phyloP scores from a whole-genome alignment of 2,113 vertebrate species.

The Aphelocoma coerulescens region DNA sequence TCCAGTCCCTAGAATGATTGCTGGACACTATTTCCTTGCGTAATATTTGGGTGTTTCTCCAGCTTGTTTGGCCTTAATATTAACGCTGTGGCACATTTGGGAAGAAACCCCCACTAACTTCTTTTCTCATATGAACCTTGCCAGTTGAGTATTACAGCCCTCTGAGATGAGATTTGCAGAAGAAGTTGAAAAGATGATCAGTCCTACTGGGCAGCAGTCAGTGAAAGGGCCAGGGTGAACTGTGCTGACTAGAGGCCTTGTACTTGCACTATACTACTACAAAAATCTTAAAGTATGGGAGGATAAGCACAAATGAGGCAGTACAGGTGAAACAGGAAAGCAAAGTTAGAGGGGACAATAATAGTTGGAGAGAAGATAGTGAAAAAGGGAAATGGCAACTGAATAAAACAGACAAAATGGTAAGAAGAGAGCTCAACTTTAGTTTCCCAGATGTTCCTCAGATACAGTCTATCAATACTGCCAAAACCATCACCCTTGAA shows the following conservation, averaged over 20 bases:
- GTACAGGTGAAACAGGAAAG: neutral
- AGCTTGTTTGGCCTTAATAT: neutral
- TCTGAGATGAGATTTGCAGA: neutral
- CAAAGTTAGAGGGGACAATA: neutral
- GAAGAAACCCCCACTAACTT: neutral
- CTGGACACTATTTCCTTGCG: neutral
- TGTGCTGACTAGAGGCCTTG: neutral
- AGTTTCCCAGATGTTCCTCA: neutral
- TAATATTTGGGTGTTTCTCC: neutral
- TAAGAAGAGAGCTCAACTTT: neutral
- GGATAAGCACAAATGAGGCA: neutral
- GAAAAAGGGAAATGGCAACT: neutral
- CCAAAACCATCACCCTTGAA: neutral
- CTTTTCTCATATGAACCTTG: neutral
- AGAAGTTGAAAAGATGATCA: neutral
- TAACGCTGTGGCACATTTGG: accelerated
- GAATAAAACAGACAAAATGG: neutral
- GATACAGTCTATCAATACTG: neutral
- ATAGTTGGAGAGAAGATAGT: neutral
- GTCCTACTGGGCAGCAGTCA: neutral
- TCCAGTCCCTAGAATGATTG: neutral
- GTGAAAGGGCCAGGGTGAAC: neutral
- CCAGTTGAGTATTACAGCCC: neutral
- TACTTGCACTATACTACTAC: neutral
- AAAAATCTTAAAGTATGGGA: neutral